Evolutionary conservation across 2,888 invertebrate genomes (phyloP), one percentile per base, ranked within the genome.

Genomic region (Iphiclides podalirius): DNA sequence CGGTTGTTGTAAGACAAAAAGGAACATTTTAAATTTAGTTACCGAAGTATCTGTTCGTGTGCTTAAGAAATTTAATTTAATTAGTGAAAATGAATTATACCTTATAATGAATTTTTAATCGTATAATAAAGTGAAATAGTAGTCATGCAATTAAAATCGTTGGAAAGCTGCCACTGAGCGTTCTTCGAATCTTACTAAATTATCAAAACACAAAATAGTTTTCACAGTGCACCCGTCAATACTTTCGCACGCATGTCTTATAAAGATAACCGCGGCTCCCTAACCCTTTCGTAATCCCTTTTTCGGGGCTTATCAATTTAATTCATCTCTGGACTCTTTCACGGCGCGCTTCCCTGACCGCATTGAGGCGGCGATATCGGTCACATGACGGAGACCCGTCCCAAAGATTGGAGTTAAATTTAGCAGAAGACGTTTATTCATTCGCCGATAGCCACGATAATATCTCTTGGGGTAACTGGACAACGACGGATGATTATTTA

Each of bases 371-470:
- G 71, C 74, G 79, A 82, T 87, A 83, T 83, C 83, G 79, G 84
- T 72, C 84, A 83, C 80, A 82, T 80, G 82, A 80, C 78, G 79
- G 74, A 75, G 76, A 72, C 67, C 67, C 65, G 71, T 63, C 68
- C 72, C 64, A 73, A 74, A 79, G 84, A 81, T 83, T 75, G 71
- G 72, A 78, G 84, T 82, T 86, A 81, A 88, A 88, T 88, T 87
- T 84, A 87, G 75, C 81, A 83, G 87, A 87, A 86, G 81, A 85
- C 77, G 84, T 86, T 86, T 83, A 86, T 83, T 84, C 80, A 83
- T 80, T 79, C 76, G 73, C 64, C 70, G 76, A 74, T 80, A 71
- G 65, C 70, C 69, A n/a, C n/a, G n/a, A n/a, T n/a, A n/a, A n/a
- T n/a, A 59, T 79, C 72, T 75, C 67, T 57, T 66, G 67, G 74